Percentiles rank a stretch among this genome's conserved stretches.
Conservation (phyloP, 2,888 invertebrate genomes). For the Cheilosia scutellata region DNA sequence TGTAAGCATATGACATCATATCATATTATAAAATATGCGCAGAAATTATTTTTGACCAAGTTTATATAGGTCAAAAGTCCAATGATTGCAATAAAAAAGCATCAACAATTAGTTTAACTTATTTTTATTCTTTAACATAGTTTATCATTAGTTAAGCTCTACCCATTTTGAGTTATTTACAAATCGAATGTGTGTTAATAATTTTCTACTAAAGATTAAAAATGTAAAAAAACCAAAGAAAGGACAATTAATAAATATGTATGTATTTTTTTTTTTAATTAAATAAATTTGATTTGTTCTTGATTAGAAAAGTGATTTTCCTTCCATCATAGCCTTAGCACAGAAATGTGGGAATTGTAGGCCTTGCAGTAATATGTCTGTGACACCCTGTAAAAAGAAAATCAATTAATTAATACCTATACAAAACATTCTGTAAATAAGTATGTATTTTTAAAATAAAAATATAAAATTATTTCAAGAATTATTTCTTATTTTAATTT, state of each 20-base stretch:
- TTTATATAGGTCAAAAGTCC: background rate
- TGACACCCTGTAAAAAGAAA: conserved; percentile 86
- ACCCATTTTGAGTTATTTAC: conserved; percentile 43
- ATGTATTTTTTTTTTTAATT: background rate
- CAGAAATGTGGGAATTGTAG: conserved; percentile 90
- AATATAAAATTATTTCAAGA: too few relatives aligned
- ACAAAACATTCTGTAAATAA: background rate
- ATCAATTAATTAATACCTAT: background rate
- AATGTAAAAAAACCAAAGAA: conserved; percentile 8
- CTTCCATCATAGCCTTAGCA: conserved; percentile 89
- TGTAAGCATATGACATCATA: too few relatives aligned
- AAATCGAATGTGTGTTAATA: conserved; percentile 32
- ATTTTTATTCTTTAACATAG: conserved; percentile 17
- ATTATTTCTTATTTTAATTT: too few relatives aligned
- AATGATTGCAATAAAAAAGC: background rate
- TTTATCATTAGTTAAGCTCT: conserved; percentile 35
- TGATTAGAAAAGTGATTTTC: conserved; percentile 84
- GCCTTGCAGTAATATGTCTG: conserved; percentile 88
- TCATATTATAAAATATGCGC: too few relatives aligned
- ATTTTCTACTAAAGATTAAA: conserved; percentile 19
- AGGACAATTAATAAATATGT: conserved; percentile 23
- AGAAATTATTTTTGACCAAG: too few relatives aligned
- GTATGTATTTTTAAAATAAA: background rate
- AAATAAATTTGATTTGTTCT: conserved; percentile 1
- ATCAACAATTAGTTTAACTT: conserved; percentile 25